A percentile compares a stretch with the other conserved stretches of the same genome.
These are phyloP conservation scores for Cerceris ruficornis DNA, from an alignment of 2,888 invertebrate genomes.

Conservation along the genomic window DNA sequence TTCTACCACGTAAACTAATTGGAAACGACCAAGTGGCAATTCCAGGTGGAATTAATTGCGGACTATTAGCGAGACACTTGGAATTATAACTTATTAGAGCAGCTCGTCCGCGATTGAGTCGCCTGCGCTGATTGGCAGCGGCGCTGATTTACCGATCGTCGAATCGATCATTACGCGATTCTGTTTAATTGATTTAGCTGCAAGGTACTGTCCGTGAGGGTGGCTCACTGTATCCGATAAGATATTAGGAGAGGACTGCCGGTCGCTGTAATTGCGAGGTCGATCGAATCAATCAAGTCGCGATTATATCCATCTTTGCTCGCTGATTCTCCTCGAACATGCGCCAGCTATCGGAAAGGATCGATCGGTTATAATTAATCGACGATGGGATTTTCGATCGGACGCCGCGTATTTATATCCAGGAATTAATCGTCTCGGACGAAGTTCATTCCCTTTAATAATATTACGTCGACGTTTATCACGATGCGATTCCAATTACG, in stretches of 20 bases:
- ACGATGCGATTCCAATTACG: no score
- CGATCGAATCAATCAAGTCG: slow-evolving; percentile 53
- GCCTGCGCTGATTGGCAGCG: background rate
- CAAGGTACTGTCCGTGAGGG: slow-evolving; percentile 24
- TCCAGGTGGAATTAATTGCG: no score
- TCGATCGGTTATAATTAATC: background rate
- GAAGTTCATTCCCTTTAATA: no score
- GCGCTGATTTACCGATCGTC: slow-evolving; percentile 34
- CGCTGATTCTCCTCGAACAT: slow-evolving; percentile 37
- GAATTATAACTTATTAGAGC: background rate
- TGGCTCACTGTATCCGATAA: slow-evolving; percentile 39
- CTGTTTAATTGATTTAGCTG: slow-evolving; percentile 54
- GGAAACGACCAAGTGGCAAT: no score
- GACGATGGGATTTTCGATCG: no score
- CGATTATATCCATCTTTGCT: slow-evolving; percentile 52
- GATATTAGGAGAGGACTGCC: slow-evolving; percentile 38
- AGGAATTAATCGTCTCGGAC: no score
- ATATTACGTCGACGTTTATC: no score
- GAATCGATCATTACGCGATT: slow-evolving; percentile 40
- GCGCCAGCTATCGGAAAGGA: slow-evolving; percentile 24
- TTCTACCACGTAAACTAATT: no score
- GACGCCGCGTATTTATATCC: no score
- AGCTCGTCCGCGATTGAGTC: background rate
- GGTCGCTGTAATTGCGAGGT: slow-evolving; percentile 48
- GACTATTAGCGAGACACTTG: no score